Conservation (phyloP, 2,888 invertebrate genomes). For the Calameuta idolon region DNA sequence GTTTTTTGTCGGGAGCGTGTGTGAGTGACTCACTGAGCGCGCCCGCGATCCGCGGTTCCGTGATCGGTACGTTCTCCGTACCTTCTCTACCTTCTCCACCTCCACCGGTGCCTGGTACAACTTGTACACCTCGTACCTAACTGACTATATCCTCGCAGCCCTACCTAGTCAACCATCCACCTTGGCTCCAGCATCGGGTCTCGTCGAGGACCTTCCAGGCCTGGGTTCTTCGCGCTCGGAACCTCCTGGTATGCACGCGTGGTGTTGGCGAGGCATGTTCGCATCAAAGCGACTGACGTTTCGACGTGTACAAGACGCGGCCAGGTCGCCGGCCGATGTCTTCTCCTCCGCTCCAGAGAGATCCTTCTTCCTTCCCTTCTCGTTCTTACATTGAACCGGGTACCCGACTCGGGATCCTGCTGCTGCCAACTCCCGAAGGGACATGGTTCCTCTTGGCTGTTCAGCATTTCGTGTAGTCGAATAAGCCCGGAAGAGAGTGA, state of each 20-base stretch:
- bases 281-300: conserved; percentile 46
- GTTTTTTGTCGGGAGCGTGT: conserved; percentile 38
- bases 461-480: neutral
- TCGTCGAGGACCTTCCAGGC: neutral
- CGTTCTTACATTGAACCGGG: neutral
- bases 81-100: neutral
- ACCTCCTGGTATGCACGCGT: neutral
- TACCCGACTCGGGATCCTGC: neutral
- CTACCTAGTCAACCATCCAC: neutral
- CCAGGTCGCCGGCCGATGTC: conserved; percentile 28
- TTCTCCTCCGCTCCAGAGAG: conserved; percentile 17
- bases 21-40: conserved; percentile 49
- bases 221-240: neutral
- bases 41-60: conserved; percentile 24
- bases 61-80: conserved; percentile 37
- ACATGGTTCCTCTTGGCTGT: neutral
- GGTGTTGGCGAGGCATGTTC: conserved; percentile 35
- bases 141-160: neutral
- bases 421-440: neutral
- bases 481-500: neutral
- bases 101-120: conserved; percentile 2
- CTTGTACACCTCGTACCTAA: conserved; percentile 15
- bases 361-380: neutral
- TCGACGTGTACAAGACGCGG: conserved; percentile 50
- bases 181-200: neutral